Base-by-base conservation (phyloP, 1,140 invertebrate genomes). In the Bombus picipes region DNA sequence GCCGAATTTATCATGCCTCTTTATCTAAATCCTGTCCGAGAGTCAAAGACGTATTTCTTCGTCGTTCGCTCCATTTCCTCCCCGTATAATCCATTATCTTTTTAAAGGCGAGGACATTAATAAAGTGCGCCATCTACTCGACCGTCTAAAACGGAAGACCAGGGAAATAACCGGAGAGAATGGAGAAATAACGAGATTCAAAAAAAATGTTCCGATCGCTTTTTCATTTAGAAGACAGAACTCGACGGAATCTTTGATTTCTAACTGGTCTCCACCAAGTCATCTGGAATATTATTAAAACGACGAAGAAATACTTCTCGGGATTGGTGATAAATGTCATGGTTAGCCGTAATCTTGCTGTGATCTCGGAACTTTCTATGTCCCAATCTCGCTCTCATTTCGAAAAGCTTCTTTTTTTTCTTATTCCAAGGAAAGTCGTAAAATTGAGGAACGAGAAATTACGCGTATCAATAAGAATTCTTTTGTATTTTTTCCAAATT, bases 21-120 rank as follows among this genome's bases (percentile, higher is more conserved):
- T 84, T 79, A 79, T 79, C 75, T 43, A n/a, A 83, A 83, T 70
- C 47, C 47, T 6, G 15, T 22, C 43, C 25, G 25, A 3, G n/a
- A 78, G 65, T 59, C 39, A 34, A 43, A 70, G 74, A 39, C 76
- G 66, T 79, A 34, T 79, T 79, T 59, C 82, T 43, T 68, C 65
- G 13, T 28, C 18, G 73, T 9, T 68, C 74, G 22, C 73, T 32
- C 62, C 28, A 8, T 75, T 66, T 73, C 57, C 59, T 10, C 62
- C 2, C 22, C 34, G 41, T 41, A 22, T 77, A 66, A 83, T 83
- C 75, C 65, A 78, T 83, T 78, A 83, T 70, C 62, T 70, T 59
- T 83, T 83, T 57, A 79, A 79, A 79, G 43, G 37, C 39, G 32
- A n/a, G 39, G 76, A 47, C 82, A 53, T 84, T 84, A 79, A 84